Percentiles rank a stretch among this genome's conserved stretches.
phyloP scores from a whole-genome alignment of 2,888 invertebrate genomes.

The Megastigmus dorsalis region DNA sequence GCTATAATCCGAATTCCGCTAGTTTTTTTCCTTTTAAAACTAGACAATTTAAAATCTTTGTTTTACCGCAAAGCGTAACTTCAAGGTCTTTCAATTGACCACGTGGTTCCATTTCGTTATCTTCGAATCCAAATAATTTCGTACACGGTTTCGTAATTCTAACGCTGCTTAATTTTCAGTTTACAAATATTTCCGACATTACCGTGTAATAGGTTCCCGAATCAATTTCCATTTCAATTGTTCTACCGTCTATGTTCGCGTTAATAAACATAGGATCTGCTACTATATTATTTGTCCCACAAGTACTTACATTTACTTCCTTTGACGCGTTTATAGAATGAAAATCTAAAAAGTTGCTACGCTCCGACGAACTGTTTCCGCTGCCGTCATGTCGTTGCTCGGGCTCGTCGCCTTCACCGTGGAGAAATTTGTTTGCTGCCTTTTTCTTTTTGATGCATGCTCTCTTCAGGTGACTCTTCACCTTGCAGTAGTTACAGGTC shows the following conservation, averaged over 20 bases:
- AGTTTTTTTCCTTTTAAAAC: no score
- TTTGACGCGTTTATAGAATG: background rate
- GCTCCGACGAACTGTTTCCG: background rate
- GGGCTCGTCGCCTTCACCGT: background rate
- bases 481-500: background rate
- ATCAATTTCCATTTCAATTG: slow-evolving; percentile 16
- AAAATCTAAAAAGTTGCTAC: background rate
- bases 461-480: background rate
- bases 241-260: slow-evolving; percentile 16
- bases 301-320: background rate
- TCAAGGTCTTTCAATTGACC: slow-evolving; percentile 27
- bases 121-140: slow-evolving; percentile 26
- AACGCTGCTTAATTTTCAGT: background rate
- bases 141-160: background rate
- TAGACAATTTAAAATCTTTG: no score
- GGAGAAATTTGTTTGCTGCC: background rate
- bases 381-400: background rate
- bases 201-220: slow-evolving; percentile 41
- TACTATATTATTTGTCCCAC: background rate
- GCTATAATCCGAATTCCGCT: no score
- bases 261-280: background rate
- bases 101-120: slow-evolving; percentile 15
- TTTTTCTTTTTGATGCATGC: background rate
- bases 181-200: slow-evolving; percentile 37
- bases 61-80: background rate